Base-by-base conservation (phyloP, 1,140 invertebrate genomes). In the Cecropterus lyciades region DNA sequence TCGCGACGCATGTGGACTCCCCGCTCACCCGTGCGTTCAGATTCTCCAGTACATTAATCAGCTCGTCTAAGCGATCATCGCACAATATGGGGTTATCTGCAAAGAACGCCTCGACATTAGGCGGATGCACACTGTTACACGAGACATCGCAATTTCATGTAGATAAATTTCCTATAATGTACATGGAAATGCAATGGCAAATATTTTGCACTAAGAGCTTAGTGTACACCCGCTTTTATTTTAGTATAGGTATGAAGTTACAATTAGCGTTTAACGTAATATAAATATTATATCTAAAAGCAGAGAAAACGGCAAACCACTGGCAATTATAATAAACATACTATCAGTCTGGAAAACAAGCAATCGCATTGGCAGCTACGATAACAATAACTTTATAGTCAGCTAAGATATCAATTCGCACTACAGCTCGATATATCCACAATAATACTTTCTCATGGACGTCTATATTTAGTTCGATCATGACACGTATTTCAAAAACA, bases 81-180 rank as follows among this genome's bases (percentile, higher is more conserved):
- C 96, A 96, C 67, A 96, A 80, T 56, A 96, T 95, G 48, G 96
- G 95, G 89, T 96, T 96, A 85, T 96, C 96, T 96, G 92, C 0
- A 93, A 93, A 55, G 30, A 10, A 48, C 17, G 57, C 11, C 14
- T n/a, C 16, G 16, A 49, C 9, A 33, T 62, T 49, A 62, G 15
- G 45, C 57, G 43, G 43, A n/a, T 43, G 11, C 57, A 40, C 43
- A 30, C 27, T 30, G 8, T 16, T 9, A 37, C 30, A 7, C 43
- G 7, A 15, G 45, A 13, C 56, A 11, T 57, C 17, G 13, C 33
- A 42, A 13, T 20, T 40, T 55, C 6, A 40, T 0, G n/a, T 42
- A 6, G 9, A 33, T 33, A 10, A 33, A 9, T 33, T 33, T 6
- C 9, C 9, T n/a, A 33, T 27, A 24, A 11, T 51, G n/a, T 51